A percentile compares a stretch with the other conserved stretches of the same genome.
phyloP scores from a whole-genome alignment of 2,888 invertebrate species.

The Spisula solida region DNA sequence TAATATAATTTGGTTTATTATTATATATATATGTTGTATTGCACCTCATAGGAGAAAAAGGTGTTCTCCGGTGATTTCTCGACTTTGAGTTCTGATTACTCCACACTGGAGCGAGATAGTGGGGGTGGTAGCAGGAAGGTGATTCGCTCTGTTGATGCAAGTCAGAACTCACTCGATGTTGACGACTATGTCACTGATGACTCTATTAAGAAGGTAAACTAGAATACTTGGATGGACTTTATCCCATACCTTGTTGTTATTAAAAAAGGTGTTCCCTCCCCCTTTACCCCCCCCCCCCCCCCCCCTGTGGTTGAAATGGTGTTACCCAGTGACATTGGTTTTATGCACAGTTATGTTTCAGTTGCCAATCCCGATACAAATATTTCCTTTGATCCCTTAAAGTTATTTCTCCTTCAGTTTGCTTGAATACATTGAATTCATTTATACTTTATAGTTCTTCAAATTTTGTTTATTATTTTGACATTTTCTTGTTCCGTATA shows the following conservation, averaged over 20 bases:
- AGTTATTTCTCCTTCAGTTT: neutral
- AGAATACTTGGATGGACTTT: neutral
- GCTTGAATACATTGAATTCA: neutral
- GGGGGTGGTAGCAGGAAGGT: constrained; percentile 59
- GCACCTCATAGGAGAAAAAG: constrained; percentile 69
- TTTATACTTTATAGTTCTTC: neutral
- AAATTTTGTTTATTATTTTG: neutral
- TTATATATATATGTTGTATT: constrained; percentile 55
- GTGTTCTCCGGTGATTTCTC: constrained; percentile 77
- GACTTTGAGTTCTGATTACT: constrained; percentile 79
- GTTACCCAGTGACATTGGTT: neutral
- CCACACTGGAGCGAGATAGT: constrained; percentile 74
- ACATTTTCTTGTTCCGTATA: neutral
- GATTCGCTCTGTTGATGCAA: constrained; percentile 79
- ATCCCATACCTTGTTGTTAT: neutral
- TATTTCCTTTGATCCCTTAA: neutral
- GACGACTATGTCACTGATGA: constrained; percentile 82
- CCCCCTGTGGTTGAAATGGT: neutral
- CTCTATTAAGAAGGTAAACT: constrained; percentile 81
- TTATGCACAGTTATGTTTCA: neutral
- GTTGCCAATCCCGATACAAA: neutral
- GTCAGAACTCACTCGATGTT: constrained; percentile 80
- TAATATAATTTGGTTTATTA: constrained; percentile 7
- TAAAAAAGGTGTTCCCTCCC: neutral
- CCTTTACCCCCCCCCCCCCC: neutral